These are phyloP conservation scores for Mya arenaria DNA, from an alignment of 1,140 invertebrate species.

Conservation along the genomic window DNA sequence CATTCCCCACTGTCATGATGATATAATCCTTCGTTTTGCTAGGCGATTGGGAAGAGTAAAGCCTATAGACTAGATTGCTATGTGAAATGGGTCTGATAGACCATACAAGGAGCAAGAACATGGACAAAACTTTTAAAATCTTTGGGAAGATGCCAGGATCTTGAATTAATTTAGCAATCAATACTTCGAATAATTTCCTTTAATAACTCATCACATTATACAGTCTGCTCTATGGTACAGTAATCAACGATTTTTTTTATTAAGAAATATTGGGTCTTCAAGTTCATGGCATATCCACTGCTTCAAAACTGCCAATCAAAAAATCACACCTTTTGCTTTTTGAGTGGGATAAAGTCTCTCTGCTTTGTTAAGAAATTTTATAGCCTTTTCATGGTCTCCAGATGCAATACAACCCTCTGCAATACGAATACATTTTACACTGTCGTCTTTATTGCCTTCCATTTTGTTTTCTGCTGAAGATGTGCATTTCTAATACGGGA, in stretches of 20 bases:
- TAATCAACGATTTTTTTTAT: not conserved
- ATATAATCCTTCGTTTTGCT: no score
- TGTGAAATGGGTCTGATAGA: no score
- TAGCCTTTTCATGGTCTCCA: conserved; percentile 92
- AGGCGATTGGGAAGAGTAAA: no score
- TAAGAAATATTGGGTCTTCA: not conserved
- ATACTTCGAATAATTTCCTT: not conserved
- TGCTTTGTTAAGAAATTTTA: conserved; percentile 94
- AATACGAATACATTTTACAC: conserved; percentile 92
- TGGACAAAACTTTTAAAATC: not conserved
- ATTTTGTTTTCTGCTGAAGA: conserved; percentile 83
- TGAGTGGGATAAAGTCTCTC: conserved; percentile 92
- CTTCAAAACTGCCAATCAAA: not conserved
- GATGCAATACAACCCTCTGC: conserved; percentile 89
- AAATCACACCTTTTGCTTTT: conserved; percentile 89
- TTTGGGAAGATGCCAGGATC: not conserved
- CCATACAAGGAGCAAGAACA: no score
- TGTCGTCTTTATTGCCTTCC: conserved; percentile 97
- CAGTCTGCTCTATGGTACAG: not conserved
- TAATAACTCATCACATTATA: not conserved
- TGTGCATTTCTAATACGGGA: no score
- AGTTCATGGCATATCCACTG: not conserved
- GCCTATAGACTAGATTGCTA: no score
- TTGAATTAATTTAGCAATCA: not conserved
- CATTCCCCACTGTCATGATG: no score